Conservation (phyloP, 2,113 vertebrate genomes). For the Amblyornis subalaris region DNA sequence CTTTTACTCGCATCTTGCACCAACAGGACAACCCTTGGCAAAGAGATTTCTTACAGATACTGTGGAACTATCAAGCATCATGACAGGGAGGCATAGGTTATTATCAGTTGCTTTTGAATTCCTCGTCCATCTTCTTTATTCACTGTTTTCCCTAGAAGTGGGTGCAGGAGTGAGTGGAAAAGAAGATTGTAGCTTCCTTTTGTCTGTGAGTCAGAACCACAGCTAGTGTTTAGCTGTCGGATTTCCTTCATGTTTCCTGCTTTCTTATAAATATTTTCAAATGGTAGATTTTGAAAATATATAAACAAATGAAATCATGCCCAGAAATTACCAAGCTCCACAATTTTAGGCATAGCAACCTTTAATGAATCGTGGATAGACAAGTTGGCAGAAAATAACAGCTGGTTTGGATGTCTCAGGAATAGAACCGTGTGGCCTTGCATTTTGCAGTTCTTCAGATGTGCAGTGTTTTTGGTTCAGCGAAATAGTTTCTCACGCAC, state of each 20-base stretch:
- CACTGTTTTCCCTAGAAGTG: neutral
- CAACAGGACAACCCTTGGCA: neutral
- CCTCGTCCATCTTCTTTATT: neutral
- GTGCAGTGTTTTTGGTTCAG: too few relatives aligned
- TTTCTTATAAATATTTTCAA: conserved; percentile 35
- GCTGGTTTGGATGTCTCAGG: neutral
- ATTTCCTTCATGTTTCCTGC: neutral
- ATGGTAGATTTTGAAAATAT: neutral
- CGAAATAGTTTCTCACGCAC: too few relatives aligned
- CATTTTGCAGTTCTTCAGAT: too few relatives aligned
- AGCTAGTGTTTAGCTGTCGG: neutral
- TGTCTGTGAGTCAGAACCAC: neutral
- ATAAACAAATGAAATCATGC: conserved; percentile 8
- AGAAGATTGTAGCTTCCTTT: neutral
- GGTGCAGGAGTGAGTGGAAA: neutral
- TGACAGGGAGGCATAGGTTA: neutral
- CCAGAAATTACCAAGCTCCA: neutral
- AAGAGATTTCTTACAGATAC: neutral
- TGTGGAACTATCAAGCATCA: neutral
- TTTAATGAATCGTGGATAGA: neutral
- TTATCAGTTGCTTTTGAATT: neutral
- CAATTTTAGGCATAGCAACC: neutral
- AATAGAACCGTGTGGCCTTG: too few relatives aligned
- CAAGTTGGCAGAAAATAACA: neutral
- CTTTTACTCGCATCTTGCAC: neutral